Base-by-base conservation (phyloP, 2,113 vertebrate species). In the Oxyura jamaicensis region DNA sequence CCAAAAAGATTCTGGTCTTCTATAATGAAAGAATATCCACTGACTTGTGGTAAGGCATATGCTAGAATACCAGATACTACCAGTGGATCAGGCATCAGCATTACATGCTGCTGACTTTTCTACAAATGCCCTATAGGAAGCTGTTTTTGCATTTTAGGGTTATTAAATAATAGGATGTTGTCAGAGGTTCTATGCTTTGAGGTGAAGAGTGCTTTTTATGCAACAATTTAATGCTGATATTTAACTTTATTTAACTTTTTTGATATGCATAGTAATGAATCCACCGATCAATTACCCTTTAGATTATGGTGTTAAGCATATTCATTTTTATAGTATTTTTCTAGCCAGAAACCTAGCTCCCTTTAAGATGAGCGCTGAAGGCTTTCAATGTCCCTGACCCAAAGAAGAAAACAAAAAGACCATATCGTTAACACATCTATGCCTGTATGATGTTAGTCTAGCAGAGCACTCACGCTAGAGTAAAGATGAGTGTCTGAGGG, bases 21-120 rank as follows among this genome's bases (percentile, higher is more conserved):
- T 68, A 29, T 94, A 93, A 96, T 91, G 67, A 96, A 83, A 93
- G 90, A 65, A 75, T 80, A 77, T 71, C 44, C 82, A 88, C 31
- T 75, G 29, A 63, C 5, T 69, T 55, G 2, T 83, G 81, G 44
- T 59, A 88, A 92, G n/a, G 53, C 20, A 86, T 59, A 36, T 71
- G 68, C 73, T 82, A 67, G 33, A 91, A 86, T 83, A 91, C 44
- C 67, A 95, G 66, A 94, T 59, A 50, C 12, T 46, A 69, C 48
- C 12, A 69, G 33, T n/a, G 25, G 44, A 50, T 62, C 44, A 82
- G 68, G 19, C 78, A 83, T 39, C 33, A 90, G 72, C 68, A 84
- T 19, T 44, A 82, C 0, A 0, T 83, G 66, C 58, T 77, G 75
- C 71, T 87, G 46, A 77, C 46, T 80, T 74, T 60, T 59, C 48